Evolutionary conservation across 2,113 vertebrate genomes (phyloP), one percentile per base, ranked within the genome.

Genomic region (Hiodon tergisus): DNA sequence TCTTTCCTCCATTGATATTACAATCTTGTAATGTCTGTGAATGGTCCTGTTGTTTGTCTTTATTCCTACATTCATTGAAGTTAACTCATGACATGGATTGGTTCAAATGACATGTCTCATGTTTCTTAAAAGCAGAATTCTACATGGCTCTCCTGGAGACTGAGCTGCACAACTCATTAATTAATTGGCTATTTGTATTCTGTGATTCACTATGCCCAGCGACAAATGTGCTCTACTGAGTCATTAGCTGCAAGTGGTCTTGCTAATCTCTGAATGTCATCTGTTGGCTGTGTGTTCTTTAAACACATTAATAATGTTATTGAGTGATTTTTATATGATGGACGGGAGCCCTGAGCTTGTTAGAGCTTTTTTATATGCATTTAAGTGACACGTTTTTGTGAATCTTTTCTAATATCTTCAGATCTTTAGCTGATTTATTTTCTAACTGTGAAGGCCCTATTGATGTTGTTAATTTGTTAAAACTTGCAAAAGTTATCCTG

Each of bases 141-240:
- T 17, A 6, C 11, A 3, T 48, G 7, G 7, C 57, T 57, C 46
- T 17, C 7, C 55, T 48, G 54, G 1, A 9, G 31, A 31, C 70
- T 50, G 70, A 60, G 17, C 10, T 8, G 31, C 17, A 60, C 8
- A 60, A 6, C 17, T 10, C 46, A 16, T 59, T 55, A 72, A 55
- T 57, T 48, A 8, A 72, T 31, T 13, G 67, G 73, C 69, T 54
- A 2, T 69, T 76, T 74, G 54, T 78, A 73, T 69, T 81, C 79
- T 46, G 73, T 76, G 81, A 83, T 80, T 79, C 78, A 81, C 81
- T 65, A 53, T 77, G 75, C 65, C 73, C 77, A 63, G 72, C 69
- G 69, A 60, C 58, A 70, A 66, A 70, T 71, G 77, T 60, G 73
- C 62, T 74, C 67, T 58, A n/a, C 6, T 61, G 47, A 59, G 47